Evolutionary conservation across 2,888 invertebrate genomes (phyloP), one percentile per base, ranked within the genome.

Genomic region (Phrixothrix hirtus): DNA sequence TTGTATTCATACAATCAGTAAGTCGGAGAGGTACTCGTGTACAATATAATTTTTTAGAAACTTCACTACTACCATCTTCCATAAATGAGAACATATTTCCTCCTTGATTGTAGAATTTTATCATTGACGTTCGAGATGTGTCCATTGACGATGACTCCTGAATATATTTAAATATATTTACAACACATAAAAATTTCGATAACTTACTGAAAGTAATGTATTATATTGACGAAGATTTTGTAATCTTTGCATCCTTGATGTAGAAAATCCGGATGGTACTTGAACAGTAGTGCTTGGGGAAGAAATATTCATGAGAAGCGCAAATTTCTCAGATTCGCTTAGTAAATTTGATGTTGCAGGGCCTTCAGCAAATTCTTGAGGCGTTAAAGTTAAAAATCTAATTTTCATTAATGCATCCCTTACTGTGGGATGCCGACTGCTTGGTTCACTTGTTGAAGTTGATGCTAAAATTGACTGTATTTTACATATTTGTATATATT

Each of bases 351-450:
- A 90, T 38, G 85, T 81, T 0, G 88, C 90, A 0, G 91, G 89
- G 0, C 89, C 89, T 65, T 88, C 88, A 0, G 92, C 90, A 72
- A 92, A 92, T 76, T 91, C 87, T 69, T 89, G 85, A 0, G 91
- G 88, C 0, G 85, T 84, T 60, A 92, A 76, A 0, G 89, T 89
- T 7, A 92, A 78, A 75, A 92, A 92, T 14, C 91, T 81, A 53
- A 92, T 86, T 75, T 90, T 88, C 67, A 84, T 84, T 1, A 91
- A 78, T 0, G 86, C 86, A 62, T 84, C 82, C 1, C 87, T 78
- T 47, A 86, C 77, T 11, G 81, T 77, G 13, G 73, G 73, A 52
- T 65, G 68, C 44, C 64, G 65, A 12, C 55, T 43, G 27, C 46
- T 59, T 9, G 51, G 44, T 42, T 67, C 65, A 16, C 48, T 60